These are phyloP conservation scores for Pteronura brasiliensis DNA, from an alignment of 2,113 vertebrate genomes.

Conservation along the genomic window DNA sequence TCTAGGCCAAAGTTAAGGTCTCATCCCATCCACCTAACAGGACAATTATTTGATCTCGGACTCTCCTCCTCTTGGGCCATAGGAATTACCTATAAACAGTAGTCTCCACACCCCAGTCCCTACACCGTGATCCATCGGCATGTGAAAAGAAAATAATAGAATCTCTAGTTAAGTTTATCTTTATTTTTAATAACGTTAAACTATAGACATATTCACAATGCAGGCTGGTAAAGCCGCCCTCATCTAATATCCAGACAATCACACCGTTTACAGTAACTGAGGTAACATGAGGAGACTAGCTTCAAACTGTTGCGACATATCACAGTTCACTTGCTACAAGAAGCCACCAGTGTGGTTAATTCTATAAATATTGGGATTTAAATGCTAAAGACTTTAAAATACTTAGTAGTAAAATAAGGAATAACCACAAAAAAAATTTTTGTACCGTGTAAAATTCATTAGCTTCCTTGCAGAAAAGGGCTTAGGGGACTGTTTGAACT, in stretches of 20 bases:
- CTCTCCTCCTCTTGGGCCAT: neutral
- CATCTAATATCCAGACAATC: neutral
- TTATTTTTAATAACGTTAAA: neutral
- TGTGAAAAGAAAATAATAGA: neutral
- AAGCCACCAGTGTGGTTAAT: neutral
- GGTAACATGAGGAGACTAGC: neutral
- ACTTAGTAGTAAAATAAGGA: neutral
- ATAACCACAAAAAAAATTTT: neutral
- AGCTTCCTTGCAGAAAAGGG: neutral
- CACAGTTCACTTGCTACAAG: neutral
- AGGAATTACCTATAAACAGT: neutral
- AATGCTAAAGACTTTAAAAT: slow-evolving; percentile 8
- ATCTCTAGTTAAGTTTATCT: neutral
- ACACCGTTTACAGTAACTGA: neutral
- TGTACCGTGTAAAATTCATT: neutral
- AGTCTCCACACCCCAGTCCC: neutral
- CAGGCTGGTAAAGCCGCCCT: neutral
- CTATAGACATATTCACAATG: neutral
- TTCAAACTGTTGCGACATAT: neutral
- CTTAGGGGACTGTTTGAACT: neutral
- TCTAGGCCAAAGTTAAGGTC: neutral
- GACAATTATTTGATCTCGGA: neutral
- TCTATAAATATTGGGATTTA: slow-evolving; percentile 3
- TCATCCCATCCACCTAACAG: neutral
- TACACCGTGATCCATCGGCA: neutral